Base-by-base conservation (phyloP, 2,888 invertebrate genomes). In the Agrochola circellaris region DNA sequence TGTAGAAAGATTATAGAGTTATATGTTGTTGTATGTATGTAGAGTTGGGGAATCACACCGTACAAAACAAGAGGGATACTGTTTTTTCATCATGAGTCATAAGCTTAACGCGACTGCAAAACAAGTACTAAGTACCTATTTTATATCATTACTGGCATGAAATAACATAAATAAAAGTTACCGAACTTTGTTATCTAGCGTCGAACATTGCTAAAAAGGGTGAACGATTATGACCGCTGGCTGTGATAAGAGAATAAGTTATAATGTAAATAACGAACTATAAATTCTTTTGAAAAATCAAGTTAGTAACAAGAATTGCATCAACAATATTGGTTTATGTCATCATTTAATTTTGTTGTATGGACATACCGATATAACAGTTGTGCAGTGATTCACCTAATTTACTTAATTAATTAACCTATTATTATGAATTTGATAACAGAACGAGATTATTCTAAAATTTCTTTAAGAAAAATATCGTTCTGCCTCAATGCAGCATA, bases 31-130 rank as follows among this genome's bases (percentile, higher is more conserved):
- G 3, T 79, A 68, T 69, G 48, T 73, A 80, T 89, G 78, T 79
- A 79, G 81, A 80, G 83, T 82, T 88, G 93, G 94, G 93, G 90
- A 93, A 89, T 91, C 89, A 93, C 93, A 86, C 85, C 42, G 88
- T 62, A 79, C 87, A 89, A 89, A 90, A 89, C 87, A 86, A 83
- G 87, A 77, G 84, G 86, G 82, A 89, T 71, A 81, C 79, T 85
- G 77, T 86, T 88, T 84, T 87, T 85, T 87, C 74, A 84, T 68
- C 72, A 82, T 93, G 93, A 93, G 78, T 92, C 93, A 92, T 91
- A 92, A 91, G 42, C 51, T 23, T 77, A 62, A 54, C 54, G 58
- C 58, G 68, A 76, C 73, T 68, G 72, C 81, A 85, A 88, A 79
- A 76, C 45, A 68, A 48, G 62, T 68, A 26, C 34, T 13, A 38